Evolutionary conservation across 2,797 vertebrate species (phyloP).

Genomic region (Remorina albescens): DNA sequence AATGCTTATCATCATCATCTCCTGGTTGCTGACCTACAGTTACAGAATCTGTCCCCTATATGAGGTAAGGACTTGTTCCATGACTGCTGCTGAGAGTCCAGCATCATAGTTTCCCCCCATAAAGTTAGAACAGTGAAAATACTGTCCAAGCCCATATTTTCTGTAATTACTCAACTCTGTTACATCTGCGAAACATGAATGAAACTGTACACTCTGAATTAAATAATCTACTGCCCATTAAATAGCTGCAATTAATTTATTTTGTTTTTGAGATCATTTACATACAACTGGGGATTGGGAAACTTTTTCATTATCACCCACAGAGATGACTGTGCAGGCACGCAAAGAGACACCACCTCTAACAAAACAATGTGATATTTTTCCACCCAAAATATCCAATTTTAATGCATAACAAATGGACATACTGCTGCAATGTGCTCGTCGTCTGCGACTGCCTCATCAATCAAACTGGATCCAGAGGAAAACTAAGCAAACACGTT

Average conservation of each 20-base stretch:
- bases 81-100: conserved; percentile 36
- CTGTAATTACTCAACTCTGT: conserved; percentile 33
- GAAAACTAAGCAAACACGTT: not conserved
- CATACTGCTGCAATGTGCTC: not conserved
- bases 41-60: conserved; percentile 32
- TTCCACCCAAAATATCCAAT: not conserved
- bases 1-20: conserved; percentile 57
- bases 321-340: not conserved
- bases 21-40: conserved; percentile 36
- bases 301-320: not conserved
- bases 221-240: not conserved
- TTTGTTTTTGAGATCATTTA: conserved; percentile 5
- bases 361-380: too few species aligned
- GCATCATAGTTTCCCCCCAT: conserved; percentile 69
- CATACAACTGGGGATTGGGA: conserved; percentile 6
- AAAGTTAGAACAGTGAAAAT: conserved; percentile 43
- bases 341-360: not conserved
- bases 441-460: not conserved
- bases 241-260: conserved; percentile 1
- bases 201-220: not conserved
- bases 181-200: conserved; percentile 32
- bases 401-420: not conserved
- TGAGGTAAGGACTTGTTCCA: conserved; percentile 63
- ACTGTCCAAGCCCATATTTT: conserved; percentile 35
- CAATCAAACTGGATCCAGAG: not conserved